Evolutionary conservation across 1,140 invertebrate genomes (phyloP), one percentile per base, ranked within the genome.

Genomic region (Macrostomum lignano): DNA sequence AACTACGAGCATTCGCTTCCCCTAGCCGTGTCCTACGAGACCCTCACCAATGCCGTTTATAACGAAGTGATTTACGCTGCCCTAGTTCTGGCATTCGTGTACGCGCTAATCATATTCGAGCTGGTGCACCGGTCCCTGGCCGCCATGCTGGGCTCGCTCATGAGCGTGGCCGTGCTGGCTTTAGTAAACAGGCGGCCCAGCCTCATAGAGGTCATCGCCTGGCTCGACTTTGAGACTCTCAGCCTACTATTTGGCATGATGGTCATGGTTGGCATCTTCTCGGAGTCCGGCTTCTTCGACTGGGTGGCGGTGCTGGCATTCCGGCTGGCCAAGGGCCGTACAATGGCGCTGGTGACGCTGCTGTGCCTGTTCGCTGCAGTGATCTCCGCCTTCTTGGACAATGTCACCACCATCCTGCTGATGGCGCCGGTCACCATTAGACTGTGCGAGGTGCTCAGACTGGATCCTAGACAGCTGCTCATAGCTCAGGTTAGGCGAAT

Each of bases 171-270:
- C 3, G 69, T 73, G 24, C 55, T 81, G 36, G 69, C 74, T 0
- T 49, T 65, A 0, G 55, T 72, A 20, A 68, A 74, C 21, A 40
- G 69, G 48, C 58, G 73, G 33, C 75, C 76, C 1, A 65, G 67
- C 3, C 65, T 74, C 44, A 49, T 58, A 2, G 70, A 73, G 44
- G 61, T 82, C 22, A 66, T 81, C 20, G 67, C 69, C 7, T 82
- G 77, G 77, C 67, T 81, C 20, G 75, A 81, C 42, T 64, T 74
- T 34, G 77, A 82, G 45, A 81, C 77, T 0, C 44, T 81, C n/a
- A 55, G 74, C 17, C 50, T 82, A 32, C 60, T 82, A 0, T 79
- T 81, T 47, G 50, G 73, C n/a, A 82, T 82, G 77, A 82, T 82
- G 77, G 66, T 76, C 3, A 51, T 81, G 2, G 76, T 82, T 1